Conservation (phyloP, 2,797 vertebrate species). For the Epinephelus malabaricus region DNA sequence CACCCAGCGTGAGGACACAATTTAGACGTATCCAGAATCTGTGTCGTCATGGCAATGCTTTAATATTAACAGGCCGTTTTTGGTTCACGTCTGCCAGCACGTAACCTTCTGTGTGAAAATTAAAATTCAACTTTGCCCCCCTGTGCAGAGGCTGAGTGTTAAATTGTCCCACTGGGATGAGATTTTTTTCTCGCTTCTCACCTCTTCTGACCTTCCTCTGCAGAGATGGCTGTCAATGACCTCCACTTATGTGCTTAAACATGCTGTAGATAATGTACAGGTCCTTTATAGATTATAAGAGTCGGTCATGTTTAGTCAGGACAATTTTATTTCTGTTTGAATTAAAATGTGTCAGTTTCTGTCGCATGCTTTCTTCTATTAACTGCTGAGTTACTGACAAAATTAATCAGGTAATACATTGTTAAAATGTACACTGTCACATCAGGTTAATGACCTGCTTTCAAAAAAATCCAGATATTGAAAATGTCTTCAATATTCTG, state of each 20-base stretch:
- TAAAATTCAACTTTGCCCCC: constrained; percentile 17
- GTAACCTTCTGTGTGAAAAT: constrained; percentile 7
- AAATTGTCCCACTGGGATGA: neutral
- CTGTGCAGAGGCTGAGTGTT: neutral
- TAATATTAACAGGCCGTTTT: constrained; percentile 4
- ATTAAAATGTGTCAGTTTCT: neutral
- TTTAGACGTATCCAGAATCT: constrained; percentile 6
- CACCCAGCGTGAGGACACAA: neutral
- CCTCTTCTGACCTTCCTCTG: constrained; percentile 16
- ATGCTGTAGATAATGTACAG: neutral
- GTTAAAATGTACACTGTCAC: neutral
- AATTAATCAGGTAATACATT: neutral
- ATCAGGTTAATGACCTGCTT: neutral
- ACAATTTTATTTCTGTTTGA: neutral
- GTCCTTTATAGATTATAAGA: neutral
- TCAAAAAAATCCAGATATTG: neutral
- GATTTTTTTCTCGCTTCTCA: neutral
- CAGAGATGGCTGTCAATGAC: neutral
- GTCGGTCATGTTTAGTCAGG: neutral
- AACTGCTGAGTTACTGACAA: neutral
- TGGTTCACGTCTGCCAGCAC: neutral
- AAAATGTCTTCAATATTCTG: neutral
- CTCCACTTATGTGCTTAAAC: neutral
- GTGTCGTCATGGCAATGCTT: constrained; percentile 32
- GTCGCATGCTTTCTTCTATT: neutral